Evolutionary conservation across 2,113 vertebrate genomes (phyloP), one percentile per base, ranked within the genome.

Genomic region (Pseudopipra pipra): DNA sequence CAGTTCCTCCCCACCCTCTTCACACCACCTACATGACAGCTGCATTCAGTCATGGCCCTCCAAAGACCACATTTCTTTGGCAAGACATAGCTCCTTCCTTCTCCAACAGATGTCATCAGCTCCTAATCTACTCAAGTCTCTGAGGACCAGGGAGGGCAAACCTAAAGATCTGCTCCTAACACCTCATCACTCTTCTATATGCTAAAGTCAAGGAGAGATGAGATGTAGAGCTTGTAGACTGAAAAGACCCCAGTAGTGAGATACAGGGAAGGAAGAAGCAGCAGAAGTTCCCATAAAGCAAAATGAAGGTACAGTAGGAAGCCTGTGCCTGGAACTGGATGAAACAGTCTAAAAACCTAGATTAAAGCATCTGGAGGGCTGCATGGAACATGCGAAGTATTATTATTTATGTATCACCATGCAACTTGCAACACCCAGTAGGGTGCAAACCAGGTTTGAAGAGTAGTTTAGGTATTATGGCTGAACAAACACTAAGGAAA

Each of bases 11-110:
- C 74, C 70, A 74, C 33, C 46, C 62, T 62, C 76, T 75, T 95
- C 81, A 85, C 70, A 85, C 54, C 89, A 95, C 91, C 81, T 91
- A 56, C 84, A 78, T 61, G 61, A 44, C 84, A 90, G 86, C 76
- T 95, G 89, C 33, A 28, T 84, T 74, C 90, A 59, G 63, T 62
- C 86, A 59, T 23, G 72, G 56, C 15, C 72, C 37, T 90, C 30
- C 63, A 55, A 94, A 97, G 63, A 61, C 72, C 82, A 65, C 68
- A 86, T 37, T 22, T 49, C 59, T 86, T 77, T 75, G 79, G 65
- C 83, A 92, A 94, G 65, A 37, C 27, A 10, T 47, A 47, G 18
- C 19, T 81, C 51, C 39, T 84, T 88, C 72, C 37, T 91, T 73
- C 74, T 91, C 43, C 47, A 75, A 33, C 0, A 8, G 52, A 78